Percentiles rank a stretch among this genome's conserved stretches.
These are phyloP conservation scores for Proteles cristata DNA, from an alignment of 2,113 vertebrate genomes.

Conservation along the genomic window DNA sequence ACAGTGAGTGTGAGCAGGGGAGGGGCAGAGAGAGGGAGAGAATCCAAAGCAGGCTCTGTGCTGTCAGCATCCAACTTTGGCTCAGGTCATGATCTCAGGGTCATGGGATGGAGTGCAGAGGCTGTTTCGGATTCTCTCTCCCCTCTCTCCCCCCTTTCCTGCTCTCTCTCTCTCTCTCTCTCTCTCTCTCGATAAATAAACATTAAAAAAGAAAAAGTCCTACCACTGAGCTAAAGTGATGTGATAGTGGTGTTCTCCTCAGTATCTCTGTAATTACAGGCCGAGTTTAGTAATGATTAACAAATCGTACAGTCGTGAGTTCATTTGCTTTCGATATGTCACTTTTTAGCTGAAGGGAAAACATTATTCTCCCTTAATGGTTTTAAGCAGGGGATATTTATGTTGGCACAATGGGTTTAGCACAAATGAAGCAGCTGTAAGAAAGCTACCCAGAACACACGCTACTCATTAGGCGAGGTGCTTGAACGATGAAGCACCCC, in stretches of 20 bases:
- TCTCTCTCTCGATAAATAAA: too few species aligned
- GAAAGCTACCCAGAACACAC: conserved; percentile 54
- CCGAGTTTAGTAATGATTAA: conserved; percentile 68
- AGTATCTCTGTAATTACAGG: conserved; percentile 65
- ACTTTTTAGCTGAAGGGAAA: conserved; percentile 79
- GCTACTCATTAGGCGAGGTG: conserved; percentile 68
- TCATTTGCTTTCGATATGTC: conserved; percentile 78
- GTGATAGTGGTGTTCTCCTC: conserved; percentile 41
- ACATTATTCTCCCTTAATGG: conserved; percentile 81
- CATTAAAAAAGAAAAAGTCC: background rate
- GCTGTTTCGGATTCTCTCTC: too few species aligned
- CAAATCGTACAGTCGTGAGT: conserved; percentile 60
- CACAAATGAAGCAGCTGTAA: conserved; percentile 66
- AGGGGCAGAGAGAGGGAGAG: too few species aligned
- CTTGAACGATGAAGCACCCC: background rate
- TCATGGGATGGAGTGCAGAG: too few species aligned
- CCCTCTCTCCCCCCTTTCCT: too few species aligned
- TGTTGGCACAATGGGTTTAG: conserved; percentile 66
- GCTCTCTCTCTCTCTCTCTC: too few species aligned
- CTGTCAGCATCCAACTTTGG: too few species aligned
- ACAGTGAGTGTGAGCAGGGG: too few species aligned
- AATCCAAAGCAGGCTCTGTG: too few species aligned
- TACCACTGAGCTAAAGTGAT: background rate
- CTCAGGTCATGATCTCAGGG: too few species aligned
- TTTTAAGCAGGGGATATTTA: conserved; percentile 81